phyloP scores from a whole-genome alignment of 2,113 vertebrate genomes.

The Ardeotis arabs region DNA sequence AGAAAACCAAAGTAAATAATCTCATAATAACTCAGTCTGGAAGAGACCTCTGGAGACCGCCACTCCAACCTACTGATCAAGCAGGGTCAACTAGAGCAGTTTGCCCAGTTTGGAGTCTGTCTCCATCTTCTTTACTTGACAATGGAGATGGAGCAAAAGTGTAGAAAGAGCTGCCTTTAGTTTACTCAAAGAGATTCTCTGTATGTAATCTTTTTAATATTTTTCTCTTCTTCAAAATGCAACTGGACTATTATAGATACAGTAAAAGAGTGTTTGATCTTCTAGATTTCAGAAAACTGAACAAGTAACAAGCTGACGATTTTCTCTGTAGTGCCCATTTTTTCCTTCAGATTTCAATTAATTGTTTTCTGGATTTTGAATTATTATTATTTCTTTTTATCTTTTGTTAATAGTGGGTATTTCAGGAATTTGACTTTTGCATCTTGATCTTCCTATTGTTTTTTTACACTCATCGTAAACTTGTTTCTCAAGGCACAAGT shows the following conservation, averaged over 20 bases:
- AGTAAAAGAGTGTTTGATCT: neutral
- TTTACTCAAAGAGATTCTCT: neutral
- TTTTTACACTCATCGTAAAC: neutral
- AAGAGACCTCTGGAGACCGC: neutral
- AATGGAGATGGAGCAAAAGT: neutral
- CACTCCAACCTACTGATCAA: neutral
- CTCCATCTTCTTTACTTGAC: neutral
- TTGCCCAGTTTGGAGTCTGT: neutral
- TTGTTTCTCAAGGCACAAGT: neutral
- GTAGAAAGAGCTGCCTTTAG: neutral
- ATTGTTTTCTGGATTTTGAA: neutral
- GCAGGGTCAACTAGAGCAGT: neutral
- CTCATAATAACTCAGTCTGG: neutral
- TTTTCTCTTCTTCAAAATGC: neutral
- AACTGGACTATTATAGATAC: neutral
- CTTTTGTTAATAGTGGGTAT: neutral
- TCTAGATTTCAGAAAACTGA: neutral
- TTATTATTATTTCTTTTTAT: neutral
- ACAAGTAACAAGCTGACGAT: neutral
- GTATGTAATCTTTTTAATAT: neutral
- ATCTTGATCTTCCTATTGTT: neutral
- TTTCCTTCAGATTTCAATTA: neutral
- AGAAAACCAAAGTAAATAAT: neutral
- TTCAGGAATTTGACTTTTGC: neutral
- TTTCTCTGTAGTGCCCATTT: neutral